Evolutionary conservation across 64 coral and sea anemone species (phyloP).

Genomic region (Anthopleura sola): DNA sequence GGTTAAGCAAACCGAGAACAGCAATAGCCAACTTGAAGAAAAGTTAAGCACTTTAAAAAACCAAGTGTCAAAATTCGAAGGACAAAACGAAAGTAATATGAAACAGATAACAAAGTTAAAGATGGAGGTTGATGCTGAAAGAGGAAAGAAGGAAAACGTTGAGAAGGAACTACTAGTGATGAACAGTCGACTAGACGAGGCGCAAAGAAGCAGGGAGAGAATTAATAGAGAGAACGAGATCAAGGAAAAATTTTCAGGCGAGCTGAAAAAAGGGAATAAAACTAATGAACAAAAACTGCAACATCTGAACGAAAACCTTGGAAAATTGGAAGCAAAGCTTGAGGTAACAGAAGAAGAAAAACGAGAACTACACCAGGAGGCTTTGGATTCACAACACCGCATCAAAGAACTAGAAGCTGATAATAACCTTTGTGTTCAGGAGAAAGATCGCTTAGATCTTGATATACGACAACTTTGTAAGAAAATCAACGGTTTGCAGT

Average conservation of each 20-base stretch:
- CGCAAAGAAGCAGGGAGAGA: constrained; percentile 41
- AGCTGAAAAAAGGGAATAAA: constrained; percentile 34
- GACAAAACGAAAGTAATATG: constrained; percentile 38
- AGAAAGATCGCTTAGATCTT: constrained; percentile 39
- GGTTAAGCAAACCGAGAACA: constrained; percentile 34
- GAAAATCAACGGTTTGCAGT: constrained; percentile 50
- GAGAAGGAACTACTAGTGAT: constrained; percentile 42
- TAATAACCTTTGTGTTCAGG: constrained; percentile 42
- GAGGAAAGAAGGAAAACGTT: constrained; percentile 45
- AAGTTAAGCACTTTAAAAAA: constrained; percentile 36
- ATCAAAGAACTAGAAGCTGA: constrained; percentile 56
- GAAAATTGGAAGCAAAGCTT: constrained; percentile 62
- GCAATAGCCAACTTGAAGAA: constrained; percentile 50
- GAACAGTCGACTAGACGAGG: constrained; percentile 31
- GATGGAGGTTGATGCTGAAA: constrained; percentile 20
- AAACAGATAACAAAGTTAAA: constrained; percentile 60
- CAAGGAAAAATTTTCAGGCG: constrained; percentile 47
- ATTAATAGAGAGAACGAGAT: constrained; percentile 36
- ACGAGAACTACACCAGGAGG: constrained; percentile 50
- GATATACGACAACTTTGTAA: constrained; percentile 50
- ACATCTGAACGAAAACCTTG: constrained; percentile 38
- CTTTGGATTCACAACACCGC: constrained; percentile 25
- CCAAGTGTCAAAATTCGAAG: constrained; percentile 62
- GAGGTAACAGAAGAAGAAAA: constrained; percentile 73
- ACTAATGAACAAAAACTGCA: constrained; percentile 54